Base-by-base conservation (phyloP, 2,888 invertebrate genomes). In the Macrosiphum euphorbiae region DNA sequence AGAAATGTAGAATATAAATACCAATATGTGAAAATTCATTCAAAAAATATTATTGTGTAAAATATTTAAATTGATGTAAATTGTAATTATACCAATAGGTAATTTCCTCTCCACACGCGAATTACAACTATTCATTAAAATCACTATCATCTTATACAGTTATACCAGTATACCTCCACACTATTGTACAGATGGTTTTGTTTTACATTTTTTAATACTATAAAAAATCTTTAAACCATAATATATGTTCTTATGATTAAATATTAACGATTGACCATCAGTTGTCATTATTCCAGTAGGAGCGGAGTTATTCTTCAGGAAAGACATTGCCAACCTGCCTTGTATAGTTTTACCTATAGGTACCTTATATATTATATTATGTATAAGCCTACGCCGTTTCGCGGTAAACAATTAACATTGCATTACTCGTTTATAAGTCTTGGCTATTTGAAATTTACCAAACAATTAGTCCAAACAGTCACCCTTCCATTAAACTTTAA, bases 1-100 rank as follows among this genome's bases (percentile, higher is more conserved):
- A 67, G 67, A n/a, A n/a, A n/a, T 55, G 55, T 55, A 67, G 67
- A n/a, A n/a, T n/a, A n/a, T 67, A 67, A 67, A n/a, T 67, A 67
- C n/a, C 5, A 4, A n/a, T n/a, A 67, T 5, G 67, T 67, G 16
- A 16, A 67, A n/a, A 16, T n/a, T 13, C n/a, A 1, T n/a, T 16
- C 13, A n/a, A 67, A 67, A 67, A n/a, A 67, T 4, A 67, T 55
- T 4, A 67, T 55, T n/a, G 11, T 11, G 28, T 28, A 28, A 8
- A 10, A 58, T 8, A 61, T n/a, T n/a, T n/a, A 28, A 61, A 61
- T 61, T 61, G 13, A n/a, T 24, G 28, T 61, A 10, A 24, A 28
- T 1, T 52, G 50, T 52, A 52, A 16, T 20, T 52, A 52, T 67
- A 67, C 4, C n/a, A 16, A n/a, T 67, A 16, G n/a, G 16, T n/a